A percentile compares a stretch with the other conserved stretches of the same genome.
Evolutionary conservation across 2,888 invertebrate genomes (phyloP).

Genomic region (Falcaria lacertinaria): DNA sequence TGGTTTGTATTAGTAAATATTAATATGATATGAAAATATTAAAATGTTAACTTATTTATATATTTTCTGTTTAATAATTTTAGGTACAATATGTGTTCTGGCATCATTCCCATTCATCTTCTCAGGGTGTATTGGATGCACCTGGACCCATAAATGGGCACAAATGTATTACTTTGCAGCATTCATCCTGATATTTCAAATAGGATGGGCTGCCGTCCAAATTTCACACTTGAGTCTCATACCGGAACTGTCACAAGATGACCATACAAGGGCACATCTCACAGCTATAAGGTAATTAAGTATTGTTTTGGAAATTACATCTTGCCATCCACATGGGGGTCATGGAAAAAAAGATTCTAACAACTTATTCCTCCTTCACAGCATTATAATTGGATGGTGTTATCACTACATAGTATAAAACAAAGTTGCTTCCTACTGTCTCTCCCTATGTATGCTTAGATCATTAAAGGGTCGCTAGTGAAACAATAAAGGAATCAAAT

Average conservation of each 20-base stretch:
- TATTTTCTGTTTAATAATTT: too few relatives aligned
- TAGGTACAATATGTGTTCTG: conserved; percentile 88
- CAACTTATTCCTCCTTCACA: too few relatives aligned
- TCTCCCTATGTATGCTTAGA: too few relatives aligned
- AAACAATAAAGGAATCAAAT: too few relatives aligned
- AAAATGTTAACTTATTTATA: too few relatives aligned
- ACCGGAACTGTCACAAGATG: conserved; percentile 87
- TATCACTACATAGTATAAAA: too few relatives aligned
- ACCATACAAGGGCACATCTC: conserved; percentile 86
- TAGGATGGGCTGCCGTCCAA: conserved; percentile 96
- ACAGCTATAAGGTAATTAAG: conserved; percentile 84
- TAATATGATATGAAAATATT: too few relatives aligned
- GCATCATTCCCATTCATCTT: conserved; percentile 93
- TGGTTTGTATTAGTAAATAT: conserved; percentile 84
- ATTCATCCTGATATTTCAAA: conserved; percentile 91
- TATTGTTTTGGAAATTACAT: conserved; percentile 7
- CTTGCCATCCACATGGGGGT: too few relatives aligned
- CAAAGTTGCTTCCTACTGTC: too few relatives aligned
- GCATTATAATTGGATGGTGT: too few relatives aligned
- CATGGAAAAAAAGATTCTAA: too few relatives aligned
- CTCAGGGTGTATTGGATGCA: conserved; percentile 85
- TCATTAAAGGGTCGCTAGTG: too few relatives aligned
- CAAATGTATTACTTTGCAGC: conserved; percentile 87
- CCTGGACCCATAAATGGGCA: conserved; percentile 81
- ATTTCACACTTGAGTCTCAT: conserved; percentile 94